Evolutionary conservation across 2,888 invertebrate genomes (phyloP).

Genomic region (Lycia hirtaria): DNA sequence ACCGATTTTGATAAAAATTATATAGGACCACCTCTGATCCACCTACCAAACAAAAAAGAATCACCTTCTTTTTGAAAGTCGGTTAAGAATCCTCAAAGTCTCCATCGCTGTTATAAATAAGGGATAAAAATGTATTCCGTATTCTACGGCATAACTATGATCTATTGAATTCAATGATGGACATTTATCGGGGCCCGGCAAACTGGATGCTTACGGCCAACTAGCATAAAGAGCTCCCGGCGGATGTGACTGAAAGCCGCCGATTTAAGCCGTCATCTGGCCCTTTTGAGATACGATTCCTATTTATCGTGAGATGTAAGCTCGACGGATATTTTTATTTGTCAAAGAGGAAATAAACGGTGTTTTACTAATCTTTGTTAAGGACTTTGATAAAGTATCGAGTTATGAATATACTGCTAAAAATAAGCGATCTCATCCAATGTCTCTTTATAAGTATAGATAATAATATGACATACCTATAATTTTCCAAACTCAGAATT

Average conservation of each 20-base stretch:
- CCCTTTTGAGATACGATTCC: constrained; percentile 53
- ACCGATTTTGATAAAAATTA: too few relatives aligned
- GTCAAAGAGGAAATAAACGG: constrained; percentile 1
- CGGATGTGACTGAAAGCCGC: constrained; percentile 52
- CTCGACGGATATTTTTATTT: constrained; percentile 47
- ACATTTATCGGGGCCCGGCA: constrained; percentile 40
- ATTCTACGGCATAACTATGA: constrained; percentile 18
- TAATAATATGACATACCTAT: too few relatives aligned
- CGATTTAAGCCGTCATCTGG: constrained; percentile 49
- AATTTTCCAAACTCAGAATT: too few relatives aligned
- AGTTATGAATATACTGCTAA: too few relatives aligned
- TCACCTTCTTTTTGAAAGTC: too few relatives aligned
- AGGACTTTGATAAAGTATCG: too few relatives aligned
- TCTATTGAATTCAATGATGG: constrained; percentile 36
- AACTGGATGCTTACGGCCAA: constrained; percentile 36
- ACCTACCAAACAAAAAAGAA: too few relatives aligned
- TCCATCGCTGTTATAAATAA: constrained; percentile 32
- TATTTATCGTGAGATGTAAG: constrained; percentile 57
- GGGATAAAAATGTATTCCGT: constrained; percentile 21
- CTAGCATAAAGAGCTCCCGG: constrained; percentile 39
- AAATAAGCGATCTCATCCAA: too few relatives aligned
- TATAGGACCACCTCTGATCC: too few relatives aligned
- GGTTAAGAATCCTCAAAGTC: too few relatives aligned
- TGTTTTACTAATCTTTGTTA: neutral
- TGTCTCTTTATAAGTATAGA: too few relatives aligned